phyloP scores from a whole-genome alignment of 1,140 invertebrate genomes.

The Hypsibius dujardini region DNA sequence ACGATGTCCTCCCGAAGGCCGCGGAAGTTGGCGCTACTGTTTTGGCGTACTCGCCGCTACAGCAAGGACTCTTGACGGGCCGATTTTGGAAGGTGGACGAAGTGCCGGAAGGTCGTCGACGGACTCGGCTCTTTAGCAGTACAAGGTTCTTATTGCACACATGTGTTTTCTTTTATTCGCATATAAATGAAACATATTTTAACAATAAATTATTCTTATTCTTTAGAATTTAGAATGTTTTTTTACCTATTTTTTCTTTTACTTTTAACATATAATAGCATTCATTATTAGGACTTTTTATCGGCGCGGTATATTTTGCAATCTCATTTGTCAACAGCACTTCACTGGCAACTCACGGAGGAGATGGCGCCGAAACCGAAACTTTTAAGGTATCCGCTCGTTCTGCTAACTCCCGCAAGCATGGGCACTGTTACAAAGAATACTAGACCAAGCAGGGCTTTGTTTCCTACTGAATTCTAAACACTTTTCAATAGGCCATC shows the following conservation, averaged over 20 bases:
- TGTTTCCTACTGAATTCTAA: too few relatives aligned
- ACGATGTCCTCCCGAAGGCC: conserved; percentile 28
- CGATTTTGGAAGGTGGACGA: conserved; percentile 27
- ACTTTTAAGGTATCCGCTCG: conserved; percentile 27
- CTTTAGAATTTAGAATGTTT: not conserved
- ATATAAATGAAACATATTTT: not conserved
- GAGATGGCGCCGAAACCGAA: conserved; percentile 30
- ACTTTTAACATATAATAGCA: too few relatives aligned
- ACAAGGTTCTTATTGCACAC: conserved; percentile 23
- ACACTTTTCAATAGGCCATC: conserved; percentile 25
- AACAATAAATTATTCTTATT: not conserved
- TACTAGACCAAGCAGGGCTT: too few relatives aligned
- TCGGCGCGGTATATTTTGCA: too few relatives aligned
- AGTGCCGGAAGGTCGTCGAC: conserved; percentile 28
- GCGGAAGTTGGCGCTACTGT: conserved; percentile 27
- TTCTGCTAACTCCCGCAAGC: not conserved
- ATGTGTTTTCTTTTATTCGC: not conserved
- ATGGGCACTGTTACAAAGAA: too few relatives aligned
- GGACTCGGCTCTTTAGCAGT: conserved; percentile 28
- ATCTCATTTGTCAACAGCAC: conserved; percentile 24
- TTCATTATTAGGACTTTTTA: too few relatives aligned
- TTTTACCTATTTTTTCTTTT: not conserved
- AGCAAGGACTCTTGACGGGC: conserved; percentile 31
- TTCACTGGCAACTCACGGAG: conserved; percentile 28
- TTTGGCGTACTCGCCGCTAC: conserved; percentile 31